phyloP scores from a whole-genome alignment of 2,797 vertebrate genomes.

The Semotilus atromaculatus region DNA sequence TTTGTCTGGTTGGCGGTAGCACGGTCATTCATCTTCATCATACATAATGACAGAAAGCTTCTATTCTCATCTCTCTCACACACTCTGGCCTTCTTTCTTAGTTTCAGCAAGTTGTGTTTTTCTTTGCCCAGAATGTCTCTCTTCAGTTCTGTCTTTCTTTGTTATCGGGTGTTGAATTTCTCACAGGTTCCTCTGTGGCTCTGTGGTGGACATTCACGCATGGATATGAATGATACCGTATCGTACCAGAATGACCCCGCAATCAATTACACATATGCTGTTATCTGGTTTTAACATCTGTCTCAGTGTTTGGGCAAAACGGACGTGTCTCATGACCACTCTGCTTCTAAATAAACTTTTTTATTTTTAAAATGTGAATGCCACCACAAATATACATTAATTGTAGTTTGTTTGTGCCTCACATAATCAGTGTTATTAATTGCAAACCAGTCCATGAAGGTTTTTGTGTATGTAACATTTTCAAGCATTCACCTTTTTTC shows the following conservation, averaged over 20 bases:
- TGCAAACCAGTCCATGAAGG: background rate
- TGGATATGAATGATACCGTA: background rate
- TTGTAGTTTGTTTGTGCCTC: background rate
- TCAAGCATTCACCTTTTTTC: background rate
- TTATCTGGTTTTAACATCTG: background rate
- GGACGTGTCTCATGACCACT: background rate
- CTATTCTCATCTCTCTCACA: constrained; percentile 35
- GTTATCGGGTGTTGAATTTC: background rate
- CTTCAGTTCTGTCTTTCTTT: background rate
- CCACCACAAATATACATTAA: background rate
- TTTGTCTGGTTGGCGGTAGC: constrained; percentile 73
- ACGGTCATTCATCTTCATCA: constrained; percentile 76
- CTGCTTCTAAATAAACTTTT: background rate
- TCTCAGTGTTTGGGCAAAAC: background rate
- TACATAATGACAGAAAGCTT: constrained; percentile 66
- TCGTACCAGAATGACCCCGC: background rate
- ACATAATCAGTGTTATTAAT: background rate
- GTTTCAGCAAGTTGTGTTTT: background rate
- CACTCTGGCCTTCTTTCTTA: constrained; percentile 21
- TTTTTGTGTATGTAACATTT: background rate
- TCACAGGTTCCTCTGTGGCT: constrained; percentile 1
- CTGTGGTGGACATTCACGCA: background rate
- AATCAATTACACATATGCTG: constrained; percentile 2
- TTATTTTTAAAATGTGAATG: background rate
- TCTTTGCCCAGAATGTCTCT: constrained; percentile 9